Conservation (phyloP, 2,888 invertebrate species). For the Drosophila silvestris region DNA sequence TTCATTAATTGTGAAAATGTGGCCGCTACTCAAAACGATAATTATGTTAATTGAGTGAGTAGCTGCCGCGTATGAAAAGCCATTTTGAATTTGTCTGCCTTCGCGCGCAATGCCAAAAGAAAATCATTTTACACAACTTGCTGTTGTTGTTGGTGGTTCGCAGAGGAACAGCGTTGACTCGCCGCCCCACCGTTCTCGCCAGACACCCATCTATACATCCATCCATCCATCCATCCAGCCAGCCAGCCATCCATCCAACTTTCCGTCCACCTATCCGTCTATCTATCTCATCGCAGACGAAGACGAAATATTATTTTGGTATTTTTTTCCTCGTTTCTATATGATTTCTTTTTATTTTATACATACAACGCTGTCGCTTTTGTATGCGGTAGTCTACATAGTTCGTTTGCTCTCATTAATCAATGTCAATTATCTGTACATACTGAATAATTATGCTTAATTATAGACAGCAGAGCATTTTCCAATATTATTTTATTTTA, state of each 20-base stretch:
- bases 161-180: conserved; percentile 8
- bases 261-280: conserved; percentile 6
- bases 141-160: conserved; percentile 3
- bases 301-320: conserved; percentile 76
- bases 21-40: conserved; percentile 57
- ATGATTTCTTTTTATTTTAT: conserved; percentile 7
- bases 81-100: conserved; percentile 64
- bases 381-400: conserved; percentile 7
- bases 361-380: neutral
- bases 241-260: conserved; percentile 6
- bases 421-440: conserved; percentile 83
- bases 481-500: conserved; percentile 70
- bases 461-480: conserved; percentile 76
- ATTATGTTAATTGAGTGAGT: conserved; percentile 74
- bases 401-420: conserved; percentile 80
- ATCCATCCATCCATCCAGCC: conserved; percentile 21
- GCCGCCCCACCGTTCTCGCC: conserved; percentile 32
- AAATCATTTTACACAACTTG: conserved; percentile 31
- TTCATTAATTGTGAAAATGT: conserved; percentile 74
- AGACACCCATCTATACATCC: conserved; percentile 34
- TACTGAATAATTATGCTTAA: conserved; percentile 82
- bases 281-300: conserved; percentile 46
- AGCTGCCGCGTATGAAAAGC: conserved; percentile 58
- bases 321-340: conserved; percentile 42
- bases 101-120: conserved; percentile 39